phyloP scores from a whole-genome alignment of 1,140 invertebrate species.

The Nasonia vitripennis region DNA sequence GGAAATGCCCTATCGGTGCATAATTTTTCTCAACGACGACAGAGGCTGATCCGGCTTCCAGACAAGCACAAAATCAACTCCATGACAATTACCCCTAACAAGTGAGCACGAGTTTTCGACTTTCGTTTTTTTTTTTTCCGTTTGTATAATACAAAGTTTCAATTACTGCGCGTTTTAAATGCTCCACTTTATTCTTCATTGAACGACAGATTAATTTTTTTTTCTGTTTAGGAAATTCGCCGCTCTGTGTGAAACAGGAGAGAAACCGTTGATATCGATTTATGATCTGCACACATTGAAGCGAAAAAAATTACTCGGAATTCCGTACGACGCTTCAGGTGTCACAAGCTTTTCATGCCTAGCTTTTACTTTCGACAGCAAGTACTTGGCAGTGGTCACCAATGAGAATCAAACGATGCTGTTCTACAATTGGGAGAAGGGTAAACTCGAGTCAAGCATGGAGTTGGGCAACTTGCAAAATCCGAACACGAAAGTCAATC shows the following conservation, averaged over 20 bases:
- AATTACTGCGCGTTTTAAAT: background rate
- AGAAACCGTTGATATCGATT: constrained; percentile 78
- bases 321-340: constrained; percentile 74
- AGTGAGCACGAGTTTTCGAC: constrained; percentile 71
- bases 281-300: constrained; percentile 81
- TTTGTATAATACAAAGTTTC: background rate
- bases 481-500: constrained; percentile 71
- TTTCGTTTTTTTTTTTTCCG: constrained; percentile 38
- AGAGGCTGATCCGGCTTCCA: constrained; percentile 71
- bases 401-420: constrained; percentile 87
- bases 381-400: constrained; percentile 85
- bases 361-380: constrained; percentile 86
- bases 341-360: constrained; percentile 81
- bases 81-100: constrained; percentile 80
- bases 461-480: constrained; percentile 82
- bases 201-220: background rate
- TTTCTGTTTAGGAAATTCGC: constrained; percentile 76
- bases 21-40: constrained; percentile 74
- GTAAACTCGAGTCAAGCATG: constrained; percentile 85
- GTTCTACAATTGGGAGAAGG: constrained; percentile 90
- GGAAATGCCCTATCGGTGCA: constrained; percentile 81
- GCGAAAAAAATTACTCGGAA: constrained; percentile 78
- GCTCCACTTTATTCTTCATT: background rate
- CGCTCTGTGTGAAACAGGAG: constrained; percentile 75
- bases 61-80: constrained; percentile 75